Percentiles rank a stretch among this genome's conserved stretches.
Conservation (phyloP, 2,888 invertebrate genomes). For the Girardia tigrina region DNA sequence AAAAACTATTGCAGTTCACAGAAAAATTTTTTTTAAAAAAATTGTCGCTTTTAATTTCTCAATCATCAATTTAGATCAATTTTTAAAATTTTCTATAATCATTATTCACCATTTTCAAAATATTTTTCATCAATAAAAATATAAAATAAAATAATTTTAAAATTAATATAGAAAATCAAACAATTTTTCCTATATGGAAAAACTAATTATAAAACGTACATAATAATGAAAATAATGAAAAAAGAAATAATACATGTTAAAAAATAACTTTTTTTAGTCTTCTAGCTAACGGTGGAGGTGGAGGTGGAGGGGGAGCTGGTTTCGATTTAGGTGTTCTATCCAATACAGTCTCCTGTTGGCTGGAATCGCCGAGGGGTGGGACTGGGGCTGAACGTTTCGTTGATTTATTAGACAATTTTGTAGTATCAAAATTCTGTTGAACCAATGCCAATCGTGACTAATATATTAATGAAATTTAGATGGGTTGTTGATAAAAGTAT, state of each 20-base stretch:
- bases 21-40: too few relatives aligned
- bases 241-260: neutral
- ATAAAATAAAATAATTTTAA: too few relatives aligned
- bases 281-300: neutral
- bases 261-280: neutral
- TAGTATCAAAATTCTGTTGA: neutral
- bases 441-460: neutral
- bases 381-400: neutral
- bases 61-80: too few relatives aligned
- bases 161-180: too few relatives aligned
- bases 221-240: neutral
- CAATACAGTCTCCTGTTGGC: neutral
- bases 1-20: too few relatives aligned
- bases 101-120: too few relatives aligned
- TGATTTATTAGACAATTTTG: neutral
- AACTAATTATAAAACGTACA: too few relatives aligned
- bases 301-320: neutral
- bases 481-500: neutral
- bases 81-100: too few relatives aligned
- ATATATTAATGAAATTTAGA: neutral
- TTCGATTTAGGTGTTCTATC: neutral
- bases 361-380: neutral
- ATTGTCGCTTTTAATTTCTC: too few relatives aligned
- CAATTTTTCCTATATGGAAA: too few relatives aligned
- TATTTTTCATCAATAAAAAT: too few relatives aligned